Evolutionary conservation across 2,113 vertebrate genomes (phyloP), one percentile per base, ranked within the genome.

Genomic region (Petromus typicus): DNA sequence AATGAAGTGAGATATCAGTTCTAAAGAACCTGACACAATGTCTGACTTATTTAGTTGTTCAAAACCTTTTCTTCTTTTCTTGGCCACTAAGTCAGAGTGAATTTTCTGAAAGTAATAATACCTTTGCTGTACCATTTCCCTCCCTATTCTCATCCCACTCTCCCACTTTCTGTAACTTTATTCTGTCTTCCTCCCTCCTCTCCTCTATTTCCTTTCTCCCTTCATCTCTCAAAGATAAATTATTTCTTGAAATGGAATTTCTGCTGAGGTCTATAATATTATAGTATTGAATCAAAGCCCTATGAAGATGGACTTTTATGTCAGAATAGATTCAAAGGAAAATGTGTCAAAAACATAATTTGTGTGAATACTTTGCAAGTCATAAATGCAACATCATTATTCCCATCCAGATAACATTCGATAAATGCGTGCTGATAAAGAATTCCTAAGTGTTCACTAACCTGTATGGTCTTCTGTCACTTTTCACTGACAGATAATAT

Each of bases 391-490:
- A 93, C 37, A 92, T 95, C 90, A 92, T 91, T 96, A 89, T 93
- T 96, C 86, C 93, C 73, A 93, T 86, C 73, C 63, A 88, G 54
- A 69, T 64, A 89, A 40, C 22, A 81, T 85, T 94, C 80, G 90
- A 90, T 90, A 95, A 91, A 92, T 95, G 51, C 40, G 54, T 92
- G 40, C 57, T 96, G 79, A 95, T 95, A 90, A 90, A 89, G 86
- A 97, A 94, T 78, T 86, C 69, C 18, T 89, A 89, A 92, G 67
- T 73, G 25, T 90, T 97, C 83, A 71, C 90, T 91, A 96, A 95
- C 30, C 94, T 95, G 91, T 92, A 93, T 86, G 95, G 63, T 95
- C 96, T 95, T 79, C 67, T 97, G 88, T 94, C 95, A 92, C n/a
- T 97, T 96, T 95, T 81, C 79, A 76, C 67, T 81, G 75, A 94